Percentiles rank a stretch among this genome's conserved stretches.
Conservation (phyloP, 1,140 invertebrate genomes). For the Coptotermes formosanus region DNA sequence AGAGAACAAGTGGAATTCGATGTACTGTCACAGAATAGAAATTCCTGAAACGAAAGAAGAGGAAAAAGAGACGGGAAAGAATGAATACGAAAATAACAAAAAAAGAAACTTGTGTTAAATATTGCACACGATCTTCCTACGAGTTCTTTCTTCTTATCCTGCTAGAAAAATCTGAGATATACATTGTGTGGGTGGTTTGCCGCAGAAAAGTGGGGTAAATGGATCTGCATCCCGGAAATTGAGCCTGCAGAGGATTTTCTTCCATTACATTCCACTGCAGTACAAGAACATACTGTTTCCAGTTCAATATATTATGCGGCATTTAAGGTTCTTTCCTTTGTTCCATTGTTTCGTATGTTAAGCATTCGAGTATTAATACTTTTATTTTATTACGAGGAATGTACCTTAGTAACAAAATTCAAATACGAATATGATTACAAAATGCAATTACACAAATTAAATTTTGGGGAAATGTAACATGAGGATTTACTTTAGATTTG, state of each 20-base stretch:
- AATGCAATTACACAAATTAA: too few species aligned
- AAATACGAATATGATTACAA: too few species aligned
- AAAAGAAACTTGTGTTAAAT: background rate
- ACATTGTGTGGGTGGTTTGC: background rate
- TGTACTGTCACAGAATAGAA: background rate
- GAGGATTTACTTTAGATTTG: too few species aligned
- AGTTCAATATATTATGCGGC: background rate
- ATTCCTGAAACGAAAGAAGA: background rate
- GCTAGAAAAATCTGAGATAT: background rate
- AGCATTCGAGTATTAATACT: background rate
- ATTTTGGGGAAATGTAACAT: too few species aligned
- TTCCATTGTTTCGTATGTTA: background rate
- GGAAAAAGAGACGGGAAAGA: background rate
- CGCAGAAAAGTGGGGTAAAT: background rate
- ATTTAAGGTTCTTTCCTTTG: background rate
- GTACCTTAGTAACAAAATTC: too few species aligned
- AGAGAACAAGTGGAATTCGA: background rate
- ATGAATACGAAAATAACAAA: background rate
- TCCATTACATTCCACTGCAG: background rate
- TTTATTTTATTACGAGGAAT: too few species aligned
- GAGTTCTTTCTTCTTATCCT: background rate
- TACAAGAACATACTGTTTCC: background rate
- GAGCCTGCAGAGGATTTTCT: background rate
- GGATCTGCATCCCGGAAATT: background rate
- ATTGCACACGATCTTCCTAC: background rate